Conservation (phyloP, 2,797 vertebrate species). For the Monodelphis domestica region DNA sequence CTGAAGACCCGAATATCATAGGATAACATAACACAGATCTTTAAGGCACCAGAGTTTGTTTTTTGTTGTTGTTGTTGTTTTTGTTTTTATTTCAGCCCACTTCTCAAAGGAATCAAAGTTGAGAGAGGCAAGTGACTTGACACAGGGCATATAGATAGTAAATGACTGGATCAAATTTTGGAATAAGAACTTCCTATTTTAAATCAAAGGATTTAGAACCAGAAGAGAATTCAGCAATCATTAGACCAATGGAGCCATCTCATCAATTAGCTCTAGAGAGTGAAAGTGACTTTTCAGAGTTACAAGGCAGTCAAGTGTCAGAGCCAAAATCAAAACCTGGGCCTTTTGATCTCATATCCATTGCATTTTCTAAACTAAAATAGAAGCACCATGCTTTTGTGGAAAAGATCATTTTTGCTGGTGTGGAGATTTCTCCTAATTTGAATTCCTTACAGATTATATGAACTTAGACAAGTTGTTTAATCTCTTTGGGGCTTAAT, state of each 20-base stretch:
- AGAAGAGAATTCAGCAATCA: neutral
- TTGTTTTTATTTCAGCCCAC: neutral
- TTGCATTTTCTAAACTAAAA: neutral
- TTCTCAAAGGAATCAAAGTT: neutral
- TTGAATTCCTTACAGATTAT: fast-evolving
- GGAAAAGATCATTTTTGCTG: neutral
- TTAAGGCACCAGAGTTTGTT: neutral
- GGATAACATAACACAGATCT: neutral
- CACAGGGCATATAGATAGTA: neutral
- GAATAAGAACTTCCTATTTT: neutral
- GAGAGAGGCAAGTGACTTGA: neutral
- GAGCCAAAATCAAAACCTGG: neutral
- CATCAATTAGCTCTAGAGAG: neutral
- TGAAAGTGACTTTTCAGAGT: neutral
- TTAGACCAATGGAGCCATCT: neutral
- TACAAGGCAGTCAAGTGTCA: neutral
- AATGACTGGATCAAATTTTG: neutral
- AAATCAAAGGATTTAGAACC: neutral
- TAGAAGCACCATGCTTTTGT: fast-evolving
- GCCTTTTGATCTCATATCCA: neutral
- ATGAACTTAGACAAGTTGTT: fast-evolving
- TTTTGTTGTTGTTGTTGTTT: too few species aligned
- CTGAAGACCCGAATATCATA: neutral
- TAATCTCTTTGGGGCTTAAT: neutral
- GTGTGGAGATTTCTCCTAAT: fast-evolving